These are phyloP conservation scores for Apaloderma vittatum DNA, from an alignment of 2,113 vertebrate genomes.

Conservation along the genomic window DNA sequence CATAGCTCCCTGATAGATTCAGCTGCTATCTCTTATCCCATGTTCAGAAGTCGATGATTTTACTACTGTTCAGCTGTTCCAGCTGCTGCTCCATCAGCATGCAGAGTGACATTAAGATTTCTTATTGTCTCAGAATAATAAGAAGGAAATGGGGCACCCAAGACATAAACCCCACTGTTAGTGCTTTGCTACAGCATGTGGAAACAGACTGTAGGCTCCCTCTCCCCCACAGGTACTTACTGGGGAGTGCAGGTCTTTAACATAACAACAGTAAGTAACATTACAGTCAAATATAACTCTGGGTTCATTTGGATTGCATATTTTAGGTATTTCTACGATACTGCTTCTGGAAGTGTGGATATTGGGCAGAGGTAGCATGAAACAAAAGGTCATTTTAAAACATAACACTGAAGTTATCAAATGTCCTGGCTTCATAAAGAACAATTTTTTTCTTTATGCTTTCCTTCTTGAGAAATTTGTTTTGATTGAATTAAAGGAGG, in stretches of 20 bases:
- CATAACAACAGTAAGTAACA: not conserved
- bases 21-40: not conserved
- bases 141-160: not conserved
- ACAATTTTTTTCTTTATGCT: not conserved
- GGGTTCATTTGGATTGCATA: not conserved
- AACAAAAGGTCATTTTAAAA: not conserved
- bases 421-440: not conserved
- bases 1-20: not conserved
- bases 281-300: not conserved
- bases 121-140: not conserved
- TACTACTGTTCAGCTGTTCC: not conserved
- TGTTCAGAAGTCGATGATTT: not conserved
- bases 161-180: not conserved
- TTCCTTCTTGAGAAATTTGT: not conserved
- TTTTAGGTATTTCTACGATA: not conserved
- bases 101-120: not conserved
- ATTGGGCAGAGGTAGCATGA: not conserved
- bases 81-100: not conserved
- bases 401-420: not conserved
- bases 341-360: not conserved
- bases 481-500: not conserved
- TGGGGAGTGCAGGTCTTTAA: not conserved
- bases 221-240: not conserved
- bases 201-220: not conserved
- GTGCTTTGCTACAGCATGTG: not conserved